A percentile compares a stretch with the other conserved stretches of the same genome.
Evolutionary conservation across 2,797 vertebrate species (phyloP).

Genomic region (Podargus strigoides): DNA sequence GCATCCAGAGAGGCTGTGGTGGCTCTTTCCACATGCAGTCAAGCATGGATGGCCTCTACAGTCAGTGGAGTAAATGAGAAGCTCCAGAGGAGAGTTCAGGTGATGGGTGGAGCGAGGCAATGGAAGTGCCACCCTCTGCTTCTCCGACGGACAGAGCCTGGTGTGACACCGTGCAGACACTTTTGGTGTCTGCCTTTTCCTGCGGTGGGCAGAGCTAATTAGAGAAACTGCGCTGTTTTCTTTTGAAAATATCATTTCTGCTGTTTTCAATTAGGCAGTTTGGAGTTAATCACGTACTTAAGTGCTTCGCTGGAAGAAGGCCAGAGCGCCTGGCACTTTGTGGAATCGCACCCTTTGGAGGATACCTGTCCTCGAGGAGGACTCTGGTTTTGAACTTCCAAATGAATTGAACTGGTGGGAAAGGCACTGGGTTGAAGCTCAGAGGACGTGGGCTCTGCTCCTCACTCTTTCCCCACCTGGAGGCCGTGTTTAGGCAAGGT

Average conservation of each 20-base stretch:
- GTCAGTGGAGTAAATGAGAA: not conserved
- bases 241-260: not conserved
- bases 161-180: not conserved
- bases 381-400: not conserved
- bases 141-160: not conserved
- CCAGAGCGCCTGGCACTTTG: not conserved
- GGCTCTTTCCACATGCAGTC: not conserved
- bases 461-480: not conserved
- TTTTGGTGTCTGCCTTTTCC: not conserved
- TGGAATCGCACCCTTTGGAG: not conserved
- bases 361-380: not conserved
- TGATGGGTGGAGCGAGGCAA: not conserved
- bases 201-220: not conserved
- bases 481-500: not conserved
- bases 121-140: not conserved
- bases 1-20: not conserved
- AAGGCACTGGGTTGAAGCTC: not conserved
- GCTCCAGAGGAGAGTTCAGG: not conserved
- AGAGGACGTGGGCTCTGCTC: not conserved
- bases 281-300: not conserved
- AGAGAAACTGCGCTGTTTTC: not conserved
- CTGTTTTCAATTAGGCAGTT: not conserved
- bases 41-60: accelerated
- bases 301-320: not conserved
- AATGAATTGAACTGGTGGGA: not conserved